phyloP scores from a whole-genome alignment of 2,113 vertebrate species.

The Coptodon rendalli region DNA sequence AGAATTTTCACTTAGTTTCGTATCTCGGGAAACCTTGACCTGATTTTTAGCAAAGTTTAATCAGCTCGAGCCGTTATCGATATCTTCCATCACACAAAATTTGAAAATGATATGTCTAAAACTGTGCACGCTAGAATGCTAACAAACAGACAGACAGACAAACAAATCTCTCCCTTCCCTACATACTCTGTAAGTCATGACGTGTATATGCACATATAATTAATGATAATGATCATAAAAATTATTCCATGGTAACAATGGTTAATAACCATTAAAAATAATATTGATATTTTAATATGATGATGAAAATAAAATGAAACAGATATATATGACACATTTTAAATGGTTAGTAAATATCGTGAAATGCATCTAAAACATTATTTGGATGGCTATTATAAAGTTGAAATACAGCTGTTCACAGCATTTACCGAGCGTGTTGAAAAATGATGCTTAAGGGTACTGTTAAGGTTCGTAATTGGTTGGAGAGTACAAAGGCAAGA shows the following conservation, averaged over 20 bases:
- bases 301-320: not conserved
- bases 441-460: too few relatives aligned
- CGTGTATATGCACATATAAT: not conserved
- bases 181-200: not conserved
- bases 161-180: not conserved
- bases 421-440: not conserved
- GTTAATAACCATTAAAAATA: not conserved
- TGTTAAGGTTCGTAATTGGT: too few relatives aligned
- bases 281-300: not conserved
- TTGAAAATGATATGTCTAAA: not conserved
- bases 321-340: rapidly evolving
- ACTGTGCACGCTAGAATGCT: rapidly evolving
- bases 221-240: not conserved
- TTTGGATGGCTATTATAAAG: rapidly evolving
- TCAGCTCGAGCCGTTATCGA: not conserved
- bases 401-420: not conserved
- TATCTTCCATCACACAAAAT: not conserved
- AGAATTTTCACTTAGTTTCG: not conserved
- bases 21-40: rapidly evolving
- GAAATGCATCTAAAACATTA: not conserved
- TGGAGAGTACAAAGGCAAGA: too few relatives aligned
- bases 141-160: not conserved
- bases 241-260: not conserved
- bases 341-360: not conserved
- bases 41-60: not conserved